Evolutionary conservation across 2,797 vertebrate genomes (phyloP).

Genomic region (Phrynocephalus forsythii): DNA sequence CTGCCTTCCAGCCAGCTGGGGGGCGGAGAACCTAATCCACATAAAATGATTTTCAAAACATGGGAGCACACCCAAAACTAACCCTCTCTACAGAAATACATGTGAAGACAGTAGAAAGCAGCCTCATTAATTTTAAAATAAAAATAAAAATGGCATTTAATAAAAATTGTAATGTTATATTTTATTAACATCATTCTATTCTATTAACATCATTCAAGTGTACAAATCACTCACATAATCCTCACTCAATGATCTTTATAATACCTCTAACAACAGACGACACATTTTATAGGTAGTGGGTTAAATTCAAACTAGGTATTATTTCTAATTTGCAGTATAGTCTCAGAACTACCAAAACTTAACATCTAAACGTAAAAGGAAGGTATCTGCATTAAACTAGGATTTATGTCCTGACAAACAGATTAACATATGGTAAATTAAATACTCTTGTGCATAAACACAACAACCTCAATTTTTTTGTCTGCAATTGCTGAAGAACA

Average conservation of each 20-base stretch:
- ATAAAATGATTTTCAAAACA: too few species aligned
- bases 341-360: not conserved
- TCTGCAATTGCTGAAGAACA: conserved; percentile 29
- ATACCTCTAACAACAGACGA: not conserved
- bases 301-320: not conserved
- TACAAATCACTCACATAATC: not conserved
- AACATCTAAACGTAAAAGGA: not conserved
- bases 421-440: not conserved
- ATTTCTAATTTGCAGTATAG: not conserved
- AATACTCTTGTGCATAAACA: too few species aligned
- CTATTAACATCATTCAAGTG: not conserved
- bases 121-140: too few species aligned
- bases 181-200: not conserved
- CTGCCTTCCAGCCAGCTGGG: too few species aligned
- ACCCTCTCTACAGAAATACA: too few species aligned
- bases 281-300: not conserved
- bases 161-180: not conserved
- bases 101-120: too few species aligned
- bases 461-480: conserved; percentile 22
- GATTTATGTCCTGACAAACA: not conserved
- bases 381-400: not conserved
- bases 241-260: not conserved
- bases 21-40: too few species aligned
- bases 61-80: too few species aligned
- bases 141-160: too few species aligned